Conservation (phyloP, 2,113 vertebrate species). For the Thermophis baileyi region DNA sequence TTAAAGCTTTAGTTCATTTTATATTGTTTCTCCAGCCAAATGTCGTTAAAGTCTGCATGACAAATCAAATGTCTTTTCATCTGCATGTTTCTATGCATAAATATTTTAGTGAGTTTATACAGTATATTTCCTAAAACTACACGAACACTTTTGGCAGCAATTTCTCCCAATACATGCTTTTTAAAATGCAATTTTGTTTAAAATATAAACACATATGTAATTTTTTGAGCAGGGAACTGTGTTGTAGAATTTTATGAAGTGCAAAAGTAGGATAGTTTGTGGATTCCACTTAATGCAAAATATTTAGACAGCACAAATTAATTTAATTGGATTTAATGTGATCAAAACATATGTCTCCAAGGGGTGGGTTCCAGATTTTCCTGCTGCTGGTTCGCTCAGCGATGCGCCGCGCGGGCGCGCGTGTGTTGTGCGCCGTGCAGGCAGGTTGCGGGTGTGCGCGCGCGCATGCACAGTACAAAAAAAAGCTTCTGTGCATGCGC, state of each 20-base stretch:
- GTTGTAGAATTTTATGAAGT: neutral
- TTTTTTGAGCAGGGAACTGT: neutral
- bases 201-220: neutral
- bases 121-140: neutral
- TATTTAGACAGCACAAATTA: neutral
- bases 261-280: neutral
- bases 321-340: neutral
- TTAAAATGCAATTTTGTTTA: neutral
- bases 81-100: neutral
- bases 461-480: too few relatives aligned
- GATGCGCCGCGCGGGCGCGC: too few relatives aligned
- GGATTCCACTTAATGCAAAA: neutral
- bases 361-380: too few relatives aligned
- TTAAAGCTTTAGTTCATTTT: neutral
- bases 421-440: too few relatives aligned
- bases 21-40: neutral
- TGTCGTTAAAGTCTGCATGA: neutral
- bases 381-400: too few relatives aligned
- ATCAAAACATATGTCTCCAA: neutral
- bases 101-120: neutral
- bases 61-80: neutral
- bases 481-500: too few relatives aligned
- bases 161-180: neutral
- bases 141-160: neutral
- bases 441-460: too few relatives aligned